phyloP scores from a whole-genome alignment of 2,113 vertebrate species.

The Pelmatolapia mariae region DNA sequence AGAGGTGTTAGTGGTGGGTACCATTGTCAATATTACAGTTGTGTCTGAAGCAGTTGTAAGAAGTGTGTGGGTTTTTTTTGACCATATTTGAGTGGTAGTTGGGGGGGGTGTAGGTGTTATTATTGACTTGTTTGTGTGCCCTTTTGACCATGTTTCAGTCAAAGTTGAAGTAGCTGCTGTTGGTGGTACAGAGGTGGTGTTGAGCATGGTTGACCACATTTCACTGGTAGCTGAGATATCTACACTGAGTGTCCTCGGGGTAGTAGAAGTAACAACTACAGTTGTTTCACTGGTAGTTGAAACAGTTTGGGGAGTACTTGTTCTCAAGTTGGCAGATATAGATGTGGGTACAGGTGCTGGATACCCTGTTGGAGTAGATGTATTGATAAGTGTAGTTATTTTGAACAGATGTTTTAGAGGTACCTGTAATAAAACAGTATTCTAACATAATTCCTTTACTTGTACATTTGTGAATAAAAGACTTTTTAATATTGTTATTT shows the following conservation, averaged over 20 bases:
- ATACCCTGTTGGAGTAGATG: background rate
- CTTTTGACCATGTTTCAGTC: background rate
- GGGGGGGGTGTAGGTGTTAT: background rate
- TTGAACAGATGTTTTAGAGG: background rate
- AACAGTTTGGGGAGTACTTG: background rate
- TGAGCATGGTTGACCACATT: background rate
- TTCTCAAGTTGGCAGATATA: background rate
- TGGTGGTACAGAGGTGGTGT: background rate
- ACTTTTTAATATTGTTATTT: background rate
- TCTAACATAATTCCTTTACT: background rate
- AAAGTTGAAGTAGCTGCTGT: background rate
- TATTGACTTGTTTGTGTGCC: background rate
- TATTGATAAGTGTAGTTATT: background rate
- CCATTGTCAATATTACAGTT: background rate
- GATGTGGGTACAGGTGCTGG: background rate
- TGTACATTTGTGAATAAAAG: background rate
- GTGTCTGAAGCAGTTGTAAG: background rate
- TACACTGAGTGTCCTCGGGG: background rate
- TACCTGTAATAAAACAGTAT: background rate
- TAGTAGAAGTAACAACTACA: background rate
- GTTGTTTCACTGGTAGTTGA: background rate
- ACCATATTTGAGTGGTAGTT: background rate
- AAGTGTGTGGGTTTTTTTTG: background rate
- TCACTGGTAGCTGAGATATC: background rate
- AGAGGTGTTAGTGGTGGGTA: background rate